A percentile compares a stretch with the other conserved stretches of the same genome.
phyloP scores from a whole-genome alignment of 1,140 invertebrate genomes.

The Uloborus diversus region DNA sequence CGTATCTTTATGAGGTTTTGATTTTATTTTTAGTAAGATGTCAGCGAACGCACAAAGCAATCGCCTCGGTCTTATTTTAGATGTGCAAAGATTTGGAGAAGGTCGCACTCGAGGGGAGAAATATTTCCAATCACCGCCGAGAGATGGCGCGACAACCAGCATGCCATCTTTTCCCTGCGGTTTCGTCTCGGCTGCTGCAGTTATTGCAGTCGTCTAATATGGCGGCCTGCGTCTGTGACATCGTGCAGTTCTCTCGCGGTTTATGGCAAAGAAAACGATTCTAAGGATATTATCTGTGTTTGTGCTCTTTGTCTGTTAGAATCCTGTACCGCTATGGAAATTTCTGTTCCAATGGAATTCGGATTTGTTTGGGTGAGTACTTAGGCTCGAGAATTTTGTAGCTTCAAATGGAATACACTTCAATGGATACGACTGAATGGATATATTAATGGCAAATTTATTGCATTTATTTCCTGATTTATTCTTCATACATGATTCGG shows the following conservation, averaged over 20 bases:
- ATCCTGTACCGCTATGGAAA: conserved; percentile 15
- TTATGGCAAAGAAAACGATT: conserved; percentile 18
- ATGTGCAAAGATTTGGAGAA: too few relatives aligned
- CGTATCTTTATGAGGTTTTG: too few relatives aligned
- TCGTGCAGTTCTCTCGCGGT: conserved; percentile 20
- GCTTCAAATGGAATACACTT: not conserved
- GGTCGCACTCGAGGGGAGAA: not conserved
- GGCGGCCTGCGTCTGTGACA: conserved; percentile 45
- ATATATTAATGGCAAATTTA: too few relatives aligned
- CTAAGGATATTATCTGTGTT: conserved; percentile 13
- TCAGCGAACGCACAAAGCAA: too few relatives aligned
- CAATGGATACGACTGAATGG: not conserved
- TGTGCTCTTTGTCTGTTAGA: not conserved
- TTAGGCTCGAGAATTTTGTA: too few relatives aligned
- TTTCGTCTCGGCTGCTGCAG: conserved; percentile 33
- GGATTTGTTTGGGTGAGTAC: conserved; percentile 2
- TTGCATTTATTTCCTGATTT: not conserved
- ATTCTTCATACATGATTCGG: not conserved
- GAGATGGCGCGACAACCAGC: conserved; percentile 16
- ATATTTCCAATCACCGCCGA: not conserved
- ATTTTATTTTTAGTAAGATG: too few relatives aligned
- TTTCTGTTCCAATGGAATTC: conserved; percentile 17
- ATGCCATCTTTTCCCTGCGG: conserved; percentile 36
- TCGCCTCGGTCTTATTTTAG: too few relatives aligned
- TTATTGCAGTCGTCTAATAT: conserved; percentile 52